Base-by-base conservation (phyloP, 2,888 invertebrate genomes). In the Polyommatus iphigenia region DNA sequence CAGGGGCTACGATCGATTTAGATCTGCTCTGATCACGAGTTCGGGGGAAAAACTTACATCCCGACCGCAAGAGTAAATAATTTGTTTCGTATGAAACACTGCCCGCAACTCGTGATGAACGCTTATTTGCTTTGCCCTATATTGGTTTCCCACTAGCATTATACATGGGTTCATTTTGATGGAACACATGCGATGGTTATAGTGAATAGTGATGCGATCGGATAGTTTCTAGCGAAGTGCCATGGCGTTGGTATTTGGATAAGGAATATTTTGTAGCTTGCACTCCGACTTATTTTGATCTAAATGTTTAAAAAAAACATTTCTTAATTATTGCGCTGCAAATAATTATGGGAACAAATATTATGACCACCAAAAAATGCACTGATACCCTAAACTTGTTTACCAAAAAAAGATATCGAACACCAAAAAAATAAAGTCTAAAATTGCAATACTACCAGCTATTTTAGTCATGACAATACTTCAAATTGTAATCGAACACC, bases 11-110 rank as follows among this genome's bases (percentile, higher is more conserved):
- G 86, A 90, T 90, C 87, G 88, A 88, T 90, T 88, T 87, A 86
- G 85, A 82, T 84, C 86, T 85, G 89, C 90, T 89, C 88, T 89
- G 89, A 89, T 87, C 86, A 86, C 87, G 87, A 88, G 84, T 87
- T 88, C 83, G 85, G 81, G 81, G 83, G 77, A 71, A 80, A 81
- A 80, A 79, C 79, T 79, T 77, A 87, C 76, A 73, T 78, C 73
- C 72, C 77, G 73, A 46, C 77, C 59, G 59, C 57, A 36, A 36
- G 59, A 76, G 78, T 75, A 78, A 78, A 76, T 78, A 78, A 78
- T 76, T 77, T 76, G 73, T 78, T 72, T 67, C 32, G 32, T 57
- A 77, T 71, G 71, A 77, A 77, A 77, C 73, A 78, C 72, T 73
- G 72, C 50, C 18, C 54, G 7, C 54, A 67, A 50, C 75, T 20